phyloP scores from a whole-genome alignment of 1,140 invertebrate species.

The Pygmarrhopalites habei region DNA sequence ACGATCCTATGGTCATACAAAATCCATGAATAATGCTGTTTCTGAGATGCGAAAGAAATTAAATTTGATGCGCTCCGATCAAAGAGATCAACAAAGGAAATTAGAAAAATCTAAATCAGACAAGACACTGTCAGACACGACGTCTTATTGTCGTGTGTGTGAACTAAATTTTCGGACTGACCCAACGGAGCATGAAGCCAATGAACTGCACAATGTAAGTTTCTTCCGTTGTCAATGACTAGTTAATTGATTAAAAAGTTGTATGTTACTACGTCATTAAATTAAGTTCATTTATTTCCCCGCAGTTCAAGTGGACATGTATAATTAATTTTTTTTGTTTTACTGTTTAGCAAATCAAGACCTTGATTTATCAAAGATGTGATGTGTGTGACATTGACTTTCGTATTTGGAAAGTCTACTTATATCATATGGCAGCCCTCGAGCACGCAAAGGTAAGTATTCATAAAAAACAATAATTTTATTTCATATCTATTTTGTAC shows the following conservation, averaged over 20 bases:
- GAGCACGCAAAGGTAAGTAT: slow-evolving; percentile 34
- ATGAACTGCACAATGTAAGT: slow-evolving; percentile 36
- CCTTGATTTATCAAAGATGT: slow-evolving; percentile 30
- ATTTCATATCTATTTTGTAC: not conserved
- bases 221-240: no score
- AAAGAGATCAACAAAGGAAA: slow-evolving; percentile 33
- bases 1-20: slow-evolving; percentile 23
- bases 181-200: slow-evolving; percentile 36
- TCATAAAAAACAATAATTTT: not conserved
- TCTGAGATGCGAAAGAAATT: slow-evolving; percentile 29
- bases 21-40: slow-evolving; percentile 24
- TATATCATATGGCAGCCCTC: slow-evolving; percentile 35
- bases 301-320: no score
- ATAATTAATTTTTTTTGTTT: not conserved
- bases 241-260: no score
- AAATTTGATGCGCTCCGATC: slow-evolving; percentile 12
- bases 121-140: slow-evolving; percentile 33
- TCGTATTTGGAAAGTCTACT: slow-evolving; percentile 38
- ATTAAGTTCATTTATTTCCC: no score
- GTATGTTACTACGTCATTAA: no score
- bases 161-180: slow-evolving; percentile 37
- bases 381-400: slow-evolving; percentile 37
- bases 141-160: slow-evolving; percentile 36
- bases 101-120: slow-evolving; percentile 32
- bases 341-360: slow-evolving; percentile 31